phyloP scores from a whole-genome alignment of 2,797 vertebrate species.

The Xenops minutus region DNA sequence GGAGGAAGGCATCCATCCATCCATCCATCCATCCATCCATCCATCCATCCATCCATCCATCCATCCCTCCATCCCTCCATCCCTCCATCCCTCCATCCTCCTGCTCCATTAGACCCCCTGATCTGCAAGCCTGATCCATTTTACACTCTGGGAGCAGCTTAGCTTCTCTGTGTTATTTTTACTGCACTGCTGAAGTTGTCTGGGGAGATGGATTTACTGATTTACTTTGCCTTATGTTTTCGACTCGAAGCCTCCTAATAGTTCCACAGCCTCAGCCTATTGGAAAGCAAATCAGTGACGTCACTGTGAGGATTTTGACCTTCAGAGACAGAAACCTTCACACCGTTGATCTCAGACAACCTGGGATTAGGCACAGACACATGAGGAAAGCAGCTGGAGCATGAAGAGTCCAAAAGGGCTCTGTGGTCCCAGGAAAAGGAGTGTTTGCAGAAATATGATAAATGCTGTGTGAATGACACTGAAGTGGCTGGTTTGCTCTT shows the following conservation, averaged over 20 bases:
- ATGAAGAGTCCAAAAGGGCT: neutral
- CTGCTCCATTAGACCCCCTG: rapidly evolving
- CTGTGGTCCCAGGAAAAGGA: neutral
- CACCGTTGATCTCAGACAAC: neutral
- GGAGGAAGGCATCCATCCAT: neutral
- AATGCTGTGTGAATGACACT: neutral
- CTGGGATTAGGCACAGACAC: neutral
- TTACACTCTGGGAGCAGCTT: neutral
- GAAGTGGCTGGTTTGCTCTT: neutral
- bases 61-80: neutral
- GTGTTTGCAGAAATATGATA: neutral
- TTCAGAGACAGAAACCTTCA: neutral
- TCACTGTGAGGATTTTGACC: neutral
- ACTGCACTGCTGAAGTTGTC: neutral
- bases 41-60: too few species aligned
- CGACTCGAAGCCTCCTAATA: neutral
- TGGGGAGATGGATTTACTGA: neutral
- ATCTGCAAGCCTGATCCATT: neutral
- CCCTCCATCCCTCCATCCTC: neutral
- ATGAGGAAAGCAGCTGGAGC: neutral
- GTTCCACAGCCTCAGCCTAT: neutral
- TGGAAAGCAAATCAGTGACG: neutral
- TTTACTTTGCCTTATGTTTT: constrained; percentile 4
- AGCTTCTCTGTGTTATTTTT: neutral
- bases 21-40: neutral